Evolutionary conservation across 2,797 vertebrate genomes (phyloP).

Genomic region (Semaprochilodus insignis): DNA sequence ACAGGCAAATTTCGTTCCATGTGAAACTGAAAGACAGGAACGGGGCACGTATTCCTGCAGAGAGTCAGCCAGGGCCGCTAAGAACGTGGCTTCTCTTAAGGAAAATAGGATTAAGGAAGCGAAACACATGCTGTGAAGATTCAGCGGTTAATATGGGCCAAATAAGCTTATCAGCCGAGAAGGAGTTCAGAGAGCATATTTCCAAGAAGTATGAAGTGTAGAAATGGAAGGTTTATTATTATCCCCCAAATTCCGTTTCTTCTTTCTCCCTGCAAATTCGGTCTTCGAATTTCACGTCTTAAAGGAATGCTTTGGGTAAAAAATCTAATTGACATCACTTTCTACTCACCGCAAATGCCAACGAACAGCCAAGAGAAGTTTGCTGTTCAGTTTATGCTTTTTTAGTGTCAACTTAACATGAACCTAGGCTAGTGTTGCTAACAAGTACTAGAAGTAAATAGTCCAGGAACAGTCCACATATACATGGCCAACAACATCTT

Average conservation of each 20-base stretch:
- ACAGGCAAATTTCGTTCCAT: not conserved
- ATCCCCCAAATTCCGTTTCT: conserved; percentile 17
- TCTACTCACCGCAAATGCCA: too few species aligned
- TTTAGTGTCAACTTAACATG: too few species aligned
- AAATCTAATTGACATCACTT: too few species aligned
- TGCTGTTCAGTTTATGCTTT: too few species aligned
- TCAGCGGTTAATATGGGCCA: conserved; percentile 29
- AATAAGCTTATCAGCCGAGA: conserved; percentile 40
- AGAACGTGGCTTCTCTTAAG: conserved; percentile 27
- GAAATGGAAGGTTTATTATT: conserved; percentile 36
- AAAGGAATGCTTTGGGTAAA: too few species aligned
- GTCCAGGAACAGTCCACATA: too few species aligned
- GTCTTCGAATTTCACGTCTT: conserved; percentile 13
- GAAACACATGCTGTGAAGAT: conserved; percentile 28
- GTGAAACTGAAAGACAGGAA: conserved; percentile 9
- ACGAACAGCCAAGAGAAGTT: too few species aligned
- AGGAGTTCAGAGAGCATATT: conserved; percentile 28
- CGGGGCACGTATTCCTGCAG: conserved; percentile 15
- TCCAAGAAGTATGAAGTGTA: conserved; percentile 14
- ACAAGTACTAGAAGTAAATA: too few species aligned
- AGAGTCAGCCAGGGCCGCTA: not conserved
- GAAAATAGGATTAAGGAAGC: conserved; percentile 42
- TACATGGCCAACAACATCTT: too few species aligned
- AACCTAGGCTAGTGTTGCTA: too few species aligned
- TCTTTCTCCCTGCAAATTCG: conserved; percentile 16